Evolutionary conservation across 2,113 vertebrate genomes (phyloP).

Genomic region (Brachypteracias leptosomus): DNA sequence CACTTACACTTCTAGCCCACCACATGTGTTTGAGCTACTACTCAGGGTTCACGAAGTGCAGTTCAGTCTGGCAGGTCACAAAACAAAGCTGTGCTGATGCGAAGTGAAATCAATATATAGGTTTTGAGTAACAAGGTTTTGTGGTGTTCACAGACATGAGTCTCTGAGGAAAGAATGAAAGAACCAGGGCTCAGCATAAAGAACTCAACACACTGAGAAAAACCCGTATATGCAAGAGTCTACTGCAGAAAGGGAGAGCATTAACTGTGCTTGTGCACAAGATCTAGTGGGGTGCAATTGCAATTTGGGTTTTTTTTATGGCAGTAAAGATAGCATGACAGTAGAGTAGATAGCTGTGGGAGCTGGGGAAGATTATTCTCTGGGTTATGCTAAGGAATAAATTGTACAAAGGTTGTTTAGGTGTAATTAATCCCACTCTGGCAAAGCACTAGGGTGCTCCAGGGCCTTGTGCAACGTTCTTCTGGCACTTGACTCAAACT

Average conservation of each 20-base stretch:
- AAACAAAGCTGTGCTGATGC: accelerated
- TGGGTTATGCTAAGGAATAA: background rate
- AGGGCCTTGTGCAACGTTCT: background rate
- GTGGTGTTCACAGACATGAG: background rate
- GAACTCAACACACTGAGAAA: background rate
- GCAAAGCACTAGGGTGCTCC: background rate
- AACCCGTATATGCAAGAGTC: accelerated
- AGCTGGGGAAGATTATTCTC: background rate
- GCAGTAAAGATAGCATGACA: background rate
- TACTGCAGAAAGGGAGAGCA: background rate
- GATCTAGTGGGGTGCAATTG: background rate
- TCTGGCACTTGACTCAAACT: background rate
- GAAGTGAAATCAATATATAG: accelerated
- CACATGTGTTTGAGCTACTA: accelerated
- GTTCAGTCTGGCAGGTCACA: background rate
- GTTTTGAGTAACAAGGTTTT: background rate
- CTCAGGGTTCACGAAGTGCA: background rate
- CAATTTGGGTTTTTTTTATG: background rate
- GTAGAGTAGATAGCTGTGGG: background rate
- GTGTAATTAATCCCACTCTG: background rate
- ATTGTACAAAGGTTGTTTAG: background rate
- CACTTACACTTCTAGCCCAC: background rate
- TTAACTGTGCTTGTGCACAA: background rate
- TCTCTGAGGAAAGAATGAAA: background rate
- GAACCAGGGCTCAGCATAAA: background rate